Evolutionary conservation across 1,140 invertebrate genomes (phyloP).

Genomic region (Pinna nobilis): DNA sequence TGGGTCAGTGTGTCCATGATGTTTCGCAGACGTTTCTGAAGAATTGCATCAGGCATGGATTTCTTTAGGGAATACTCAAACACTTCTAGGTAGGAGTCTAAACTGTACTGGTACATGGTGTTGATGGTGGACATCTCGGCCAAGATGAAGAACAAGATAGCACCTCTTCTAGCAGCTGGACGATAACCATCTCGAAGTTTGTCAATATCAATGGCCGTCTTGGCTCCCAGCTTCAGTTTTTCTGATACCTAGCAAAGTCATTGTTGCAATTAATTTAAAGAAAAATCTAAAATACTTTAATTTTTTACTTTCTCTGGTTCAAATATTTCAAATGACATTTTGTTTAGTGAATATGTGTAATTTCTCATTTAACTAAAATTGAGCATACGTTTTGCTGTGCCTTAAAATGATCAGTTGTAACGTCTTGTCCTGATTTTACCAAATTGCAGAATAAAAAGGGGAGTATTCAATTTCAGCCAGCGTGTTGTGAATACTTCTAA

Average conservation of each 20-base stretch:
- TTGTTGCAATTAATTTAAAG: too few relatives aligned
- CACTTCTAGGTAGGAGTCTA: constrained; percentile 80
- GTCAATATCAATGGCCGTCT: constrained; percentile 87
- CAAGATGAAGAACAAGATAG: constrained; percentile 91
- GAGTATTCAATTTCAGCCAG: too few relatives aligned
- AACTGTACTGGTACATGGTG: constrained; percentile 93
- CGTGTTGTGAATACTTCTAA: too few relatives aligned
- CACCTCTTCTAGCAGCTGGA: constrained; percentile 87
- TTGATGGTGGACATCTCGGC: constrained; percentile 90
- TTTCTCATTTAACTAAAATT: too few relatives aligned
- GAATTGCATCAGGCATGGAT: constrained; percentile 84
- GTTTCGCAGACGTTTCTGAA: constrained; percentile 84
- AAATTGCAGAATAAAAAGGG: too few relatives aligned
- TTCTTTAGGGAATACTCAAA: constrained; percentile 87
- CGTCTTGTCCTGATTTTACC: too few relatives aligned
- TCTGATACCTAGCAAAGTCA: constrained; percentile 83
- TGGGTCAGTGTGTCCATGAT: constrained; percentile 89
- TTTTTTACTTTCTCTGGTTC: too few relatives aligned
- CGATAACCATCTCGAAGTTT: constrained; percentile 87
- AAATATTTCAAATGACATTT: too few relatives aligned
- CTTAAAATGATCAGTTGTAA: too few relatives aligned
- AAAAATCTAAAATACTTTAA: too few relatives aligned
- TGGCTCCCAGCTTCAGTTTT: constrained; percentile 82
- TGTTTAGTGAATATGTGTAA: too few relatives aligned
- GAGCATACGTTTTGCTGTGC: too few relatives aligned